These are phyloP conservation scores for Eristalis arbustorum DNA, from an alignment of 2,888 invertebrate genomes.

Conservation along the genomic window DNA sequence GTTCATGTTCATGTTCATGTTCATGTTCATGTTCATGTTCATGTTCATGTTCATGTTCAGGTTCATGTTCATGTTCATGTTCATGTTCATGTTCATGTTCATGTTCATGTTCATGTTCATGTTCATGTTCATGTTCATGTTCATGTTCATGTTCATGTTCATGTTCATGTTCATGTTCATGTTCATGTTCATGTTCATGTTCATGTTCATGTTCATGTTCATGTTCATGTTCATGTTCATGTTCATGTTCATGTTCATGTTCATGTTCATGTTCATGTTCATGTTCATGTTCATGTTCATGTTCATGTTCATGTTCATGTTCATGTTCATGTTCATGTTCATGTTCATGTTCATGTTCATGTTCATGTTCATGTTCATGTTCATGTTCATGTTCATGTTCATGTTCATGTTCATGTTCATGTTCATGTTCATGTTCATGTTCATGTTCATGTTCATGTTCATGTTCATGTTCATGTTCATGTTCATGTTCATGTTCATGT, in stretches of 20 bases:
- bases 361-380: background rate
- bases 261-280: background rate
- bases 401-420: background rate
- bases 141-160: background rate
- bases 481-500: background rate
- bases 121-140: background rate
- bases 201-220: background rate
- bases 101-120: background rate
- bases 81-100: background rate
- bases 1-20: background rate
- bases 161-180: background rate
- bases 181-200: background rate
- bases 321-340: background rate
- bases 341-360: background rate
- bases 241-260: background rate
- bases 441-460: background rate
- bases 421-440: background rate
- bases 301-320: background rate
- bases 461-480: background rate
- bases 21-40: background rate
- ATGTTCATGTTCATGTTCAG: background rate
- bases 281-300: background rate
- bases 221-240: background rate
- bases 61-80: background rate
- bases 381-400: background rate